Conservation (phyloP, 2,113 vertebrate species). For the Trichomycterus rosablanca region DNA sequence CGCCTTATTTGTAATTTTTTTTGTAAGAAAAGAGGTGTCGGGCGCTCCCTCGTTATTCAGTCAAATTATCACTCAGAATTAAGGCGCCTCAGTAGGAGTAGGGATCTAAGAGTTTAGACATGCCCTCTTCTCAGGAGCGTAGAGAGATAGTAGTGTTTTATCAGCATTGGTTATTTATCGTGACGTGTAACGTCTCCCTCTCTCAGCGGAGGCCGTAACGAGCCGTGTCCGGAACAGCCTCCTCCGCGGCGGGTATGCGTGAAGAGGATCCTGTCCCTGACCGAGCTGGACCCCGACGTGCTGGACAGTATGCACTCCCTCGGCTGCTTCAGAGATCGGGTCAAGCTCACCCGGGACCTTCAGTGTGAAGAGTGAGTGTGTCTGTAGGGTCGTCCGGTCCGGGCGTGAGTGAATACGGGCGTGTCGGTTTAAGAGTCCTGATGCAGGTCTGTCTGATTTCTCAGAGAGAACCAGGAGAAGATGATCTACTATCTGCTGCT, state of each 20-base stretch:
- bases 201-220: slow-evolving; percentile 74
- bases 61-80: too few relatives aligned
- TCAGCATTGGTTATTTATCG: too few relatives aligned
- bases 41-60: too few relatives aligned
- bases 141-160: too few relatives aligned
- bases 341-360: slow-evolving; percentile 80
- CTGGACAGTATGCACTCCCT: slow-evolving; percentile 86
- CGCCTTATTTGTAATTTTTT: too few relatives aligned
- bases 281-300: slow-evolving; percentile 83
- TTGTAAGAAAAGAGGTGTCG: too few relatives aligned
- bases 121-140: too few relatives aligned
- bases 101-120: too few relatives aligned
- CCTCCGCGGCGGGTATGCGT: slow-evolving; percentile 75
- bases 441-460: background rate
- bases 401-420: slow-evolving; percentile 1
- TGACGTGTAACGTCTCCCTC: too few relatives aligned
- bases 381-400: too few relatives aligned
- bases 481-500: slow-evolving; percentile 90
- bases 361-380: slow-evolving; percentile 81
- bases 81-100: too few relatives aligned
- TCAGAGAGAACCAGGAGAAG: slow-evolving; percentile 89
- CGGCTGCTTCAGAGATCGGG: slow-evolving; percentile 84
- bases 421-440: background rate
- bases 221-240: slow-evolving; percentile 79
- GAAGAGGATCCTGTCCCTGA: slow-evolving; percentile 73